A percentile compares a stretch with the other conserved stretches of the same genome.
Evolutionary conservation across 2,797 vertebrate genomes (phyloP).

Genomic region (Toxotes lorentzi): DNA sequence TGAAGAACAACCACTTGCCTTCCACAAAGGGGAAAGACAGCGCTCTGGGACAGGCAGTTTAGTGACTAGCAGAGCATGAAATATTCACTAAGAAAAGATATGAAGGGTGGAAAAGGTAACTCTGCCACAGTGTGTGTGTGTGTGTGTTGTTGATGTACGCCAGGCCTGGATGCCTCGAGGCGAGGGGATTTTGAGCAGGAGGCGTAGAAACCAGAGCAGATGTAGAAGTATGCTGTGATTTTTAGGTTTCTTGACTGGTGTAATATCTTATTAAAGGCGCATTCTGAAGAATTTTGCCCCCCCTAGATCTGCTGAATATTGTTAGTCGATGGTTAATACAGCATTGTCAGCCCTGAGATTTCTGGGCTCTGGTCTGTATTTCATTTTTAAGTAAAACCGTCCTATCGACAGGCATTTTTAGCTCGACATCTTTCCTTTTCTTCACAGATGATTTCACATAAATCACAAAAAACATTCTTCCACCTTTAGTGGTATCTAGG

Average conservation of each 20-base stretch:
- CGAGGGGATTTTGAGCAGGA: not conserved
- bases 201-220: not conserved
- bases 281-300: not conserved
- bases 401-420: not conserved
- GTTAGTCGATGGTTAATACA: too few relatives aligned
- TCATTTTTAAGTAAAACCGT: not conserved
- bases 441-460: too few relatives aligned
- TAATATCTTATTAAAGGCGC: not conserved
- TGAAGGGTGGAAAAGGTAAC: conserved; percentile 36
- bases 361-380: not conserved
- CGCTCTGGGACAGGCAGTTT: conserved; percentile 69
- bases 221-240: conserved; percentile 9
- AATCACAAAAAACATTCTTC: too few relatives aligned
- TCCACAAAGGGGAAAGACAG: conserved; percentile 54
- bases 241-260: not conserved
- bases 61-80: conserved; percentile 74
- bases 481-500: too few relatives aligned
- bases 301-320: not conserved
- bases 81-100: conserved; percentile 64
- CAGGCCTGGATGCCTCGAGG: conserved; percentile 28
- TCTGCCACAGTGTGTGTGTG: not conserved
- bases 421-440: not conserved
- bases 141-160: not conserved
- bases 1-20: conserved; percentile 62
- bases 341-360: not conserved